These are phyloP conservation scores for Nasonia vitripennis DNA, from an alignment of 1,140 invertebrate species.

Conservation along the genomic window DNA sequence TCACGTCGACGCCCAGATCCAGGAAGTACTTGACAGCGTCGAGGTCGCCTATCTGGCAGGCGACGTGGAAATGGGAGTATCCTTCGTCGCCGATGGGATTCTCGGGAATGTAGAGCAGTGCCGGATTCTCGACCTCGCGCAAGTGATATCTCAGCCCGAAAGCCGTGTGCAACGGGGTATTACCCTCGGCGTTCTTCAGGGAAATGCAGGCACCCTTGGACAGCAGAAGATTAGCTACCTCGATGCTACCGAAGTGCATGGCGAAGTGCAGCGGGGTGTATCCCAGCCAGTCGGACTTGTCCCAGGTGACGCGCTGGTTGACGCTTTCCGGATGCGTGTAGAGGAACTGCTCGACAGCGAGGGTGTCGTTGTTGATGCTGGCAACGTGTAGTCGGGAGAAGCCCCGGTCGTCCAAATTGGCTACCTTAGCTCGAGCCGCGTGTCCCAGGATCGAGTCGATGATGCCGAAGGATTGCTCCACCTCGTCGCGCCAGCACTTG, in stretches of 20 bases:
- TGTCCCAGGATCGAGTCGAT: not conserved
- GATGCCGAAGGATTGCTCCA: not conserved
- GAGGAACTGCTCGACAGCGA: not conserved
- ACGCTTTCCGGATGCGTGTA: not conserved
- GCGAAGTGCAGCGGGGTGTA: slow-evolving; percentile 25
- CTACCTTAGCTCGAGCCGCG: not conserved
- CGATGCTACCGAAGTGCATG: not conserved
- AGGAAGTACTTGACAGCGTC: slow-evolving; percentile 5
- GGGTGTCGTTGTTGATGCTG: not conserved
- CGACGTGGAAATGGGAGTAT: slow-evolving; percentile 24
- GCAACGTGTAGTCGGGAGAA: slow-evolving; percentile 3
- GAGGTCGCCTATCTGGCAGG: not conserved
- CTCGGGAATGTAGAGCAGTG: not conserved
- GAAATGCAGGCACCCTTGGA: not conserved
- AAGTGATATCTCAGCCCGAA: not conserved
- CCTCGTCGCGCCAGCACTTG: not conserved
- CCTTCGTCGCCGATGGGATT: slow-evolving; percentile 22
- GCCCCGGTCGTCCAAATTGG: not conserved
- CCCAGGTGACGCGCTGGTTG: not conserved
- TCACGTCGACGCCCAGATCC: not conserved
- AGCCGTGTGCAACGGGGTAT: not conserved
- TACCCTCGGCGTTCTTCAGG: not conserved
- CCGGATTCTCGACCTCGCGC: not conserved
- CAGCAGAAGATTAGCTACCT: not conserved
- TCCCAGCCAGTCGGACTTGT: not conserved